Base-by-base conservation (phyloP, 1,140 invertebrate species). In the Zeugodacus cucurbitae region DNA sequence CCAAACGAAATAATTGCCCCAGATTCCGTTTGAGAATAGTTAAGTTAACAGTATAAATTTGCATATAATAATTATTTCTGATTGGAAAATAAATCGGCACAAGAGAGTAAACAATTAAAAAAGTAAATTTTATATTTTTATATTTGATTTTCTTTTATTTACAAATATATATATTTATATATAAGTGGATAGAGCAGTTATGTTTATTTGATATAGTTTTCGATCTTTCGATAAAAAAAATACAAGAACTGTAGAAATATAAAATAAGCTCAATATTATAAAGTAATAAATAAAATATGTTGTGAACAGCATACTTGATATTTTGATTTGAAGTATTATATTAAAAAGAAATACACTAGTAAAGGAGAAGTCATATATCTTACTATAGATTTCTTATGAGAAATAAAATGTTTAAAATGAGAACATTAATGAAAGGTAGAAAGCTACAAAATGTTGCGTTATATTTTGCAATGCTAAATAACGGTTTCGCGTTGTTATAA, bases 111-210 rank as follows among this genome's bases (percentile, higher is more conserved):
- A 44, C 41, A 62, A 62, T 22, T 62, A 17, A 8, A 29, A 48
- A 85, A 82, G 17, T 3, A 10, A 29, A 14, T 48, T n/a, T n/a
- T n/a, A n/a, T 4, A 29, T 29, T 82, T 54, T 82, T 26, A 10
- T 44, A 54, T 82, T 82, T 26, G 26, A 82, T 48, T n/a, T 82
- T 82, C 41, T 82, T 82, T 82, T 82, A 82, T 82, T 82, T 82
- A 82, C 74, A 82, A 82, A 48, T 82, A 82, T 82, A 48, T 74
- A 44, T 82, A 82, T 44, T 26, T 44, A 26, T 44, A 82, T 59
- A 59, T 59, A 59, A n/a, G 5, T 20, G 10, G 10, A 67, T 82
- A 82, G 41, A 82, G 44, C 74, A 82, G 11, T 82, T 48, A n/a
- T 86, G 32, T 34, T 59, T 87, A 10, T 87, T 59, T 87, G 44